Conservation (phyloP, 2,797 vertebrate species). For the Poecilia gillii region DNA sequence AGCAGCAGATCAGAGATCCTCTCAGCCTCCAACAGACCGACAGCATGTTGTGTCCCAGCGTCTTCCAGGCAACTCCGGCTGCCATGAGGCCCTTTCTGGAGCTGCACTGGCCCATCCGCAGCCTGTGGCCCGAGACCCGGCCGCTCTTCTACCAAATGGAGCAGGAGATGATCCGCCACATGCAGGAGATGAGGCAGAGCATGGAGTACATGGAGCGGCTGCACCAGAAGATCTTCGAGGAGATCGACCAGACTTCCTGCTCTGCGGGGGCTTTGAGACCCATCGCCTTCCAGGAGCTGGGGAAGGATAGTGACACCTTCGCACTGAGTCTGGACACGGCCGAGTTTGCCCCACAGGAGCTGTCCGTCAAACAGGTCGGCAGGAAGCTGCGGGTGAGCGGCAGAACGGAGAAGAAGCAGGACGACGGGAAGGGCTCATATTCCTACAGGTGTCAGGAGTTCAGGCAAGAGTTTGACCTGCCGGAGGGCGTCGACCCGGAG, state of each 20-base stretch:
- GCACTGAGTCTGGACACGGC: constrained; percentile 81
- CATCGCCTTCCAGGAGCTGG: constrained; percentile 71
- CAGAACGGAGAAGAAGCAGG: constrained; percentile 76
- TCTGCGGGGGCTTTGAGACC: constrained; percentile 59
- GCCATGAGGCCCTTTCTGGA: constrained; percentile 68
- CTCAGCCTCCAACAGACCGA: not conserved
- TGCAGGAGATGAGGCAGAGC: constrained; percentile 80
- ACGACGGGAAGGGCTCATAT: constrained; percentile 80
- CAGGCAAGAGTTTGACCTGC: constrained; percentile 85
- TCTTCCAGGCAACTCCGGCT: constrained; percentile 65
- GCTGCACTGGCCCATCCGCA: constrained; percentile 79
- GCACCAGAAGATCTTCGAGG: constrained; percentile 81
- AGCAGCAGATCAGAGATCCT: not conserved
- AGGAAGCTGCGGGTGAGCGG: constrained; percentile 77
- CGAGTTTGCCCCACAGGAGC: constrained; percentile 81
- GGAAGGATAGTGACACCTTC: constrained; percentile 58
- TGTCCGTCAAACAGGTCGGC: constrained; percentile 76
- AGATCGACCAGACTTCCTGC: constrained; percentile 70
- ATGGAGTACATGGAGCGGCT: constrained; percentile 80
- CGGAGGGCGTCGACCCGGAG: constrained; percentile 77
- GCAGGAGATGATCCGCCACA: constrained; percentile 79
- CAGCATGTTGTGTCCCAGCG: constrained; percentile 79
- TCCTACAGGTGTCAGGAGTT: constrained; percentile 86
- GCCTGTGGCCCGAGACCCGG: constrained; percentile 81
- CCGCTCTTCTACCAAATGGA: constrained; percentile 80